phyloP scores from a whole-genome alignment of 2,797 vertebrate species.

The Sebastes nivosus region DNA sequence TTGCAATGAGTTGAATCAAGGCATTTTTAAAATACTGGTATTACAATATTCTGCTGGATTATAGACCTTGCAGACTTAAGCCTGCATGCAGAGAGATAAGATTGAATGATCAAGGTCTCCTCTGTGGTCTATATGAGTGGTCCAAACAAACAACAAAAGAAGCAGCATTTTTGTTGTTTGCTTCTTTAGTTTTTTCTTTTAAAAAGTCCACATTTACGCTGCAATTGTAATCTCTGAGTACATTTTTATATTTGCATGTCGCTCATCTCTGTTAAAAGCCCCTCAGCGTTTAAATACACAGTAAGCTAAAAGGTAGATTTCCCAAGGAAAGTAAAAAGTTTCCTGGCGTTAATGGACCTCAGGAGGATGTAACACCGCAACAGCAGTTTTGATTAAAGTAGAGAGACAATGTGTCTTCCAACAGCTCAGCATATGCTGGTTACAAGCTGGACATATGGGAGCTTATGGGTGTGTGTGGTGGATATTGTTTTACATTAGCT shows the following conservation, averaged over 20 bases:
- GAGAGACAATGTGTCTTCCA: conserved; percentile 3
- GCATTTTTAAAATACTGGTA: conserved; percentile 33
- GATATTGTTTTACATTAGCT: conserved; percentile 13
- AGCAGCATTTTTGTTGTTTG: conserved; percentile 15
- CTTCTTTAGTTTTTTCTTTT: background rate
- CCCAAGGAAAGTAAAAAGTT: background rate
- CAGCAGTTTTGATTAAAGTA: conserved; percentile 31
- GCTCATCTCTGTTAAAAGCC: background rate
- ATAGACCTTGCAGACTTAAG: conserved; percentile 33
- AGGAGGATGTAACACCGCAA: background rate
- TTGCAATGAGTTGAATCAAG: conserved; percentile 28
- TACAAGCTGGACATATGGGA: conserved; percentile 25
- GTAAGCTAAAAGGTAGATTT: conserved; percentile 2
- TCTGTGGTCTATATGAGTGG: conserved; percentile 10
- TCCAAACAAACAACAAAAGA: conserved; percentile 7
- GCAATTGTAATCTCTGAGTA: conserved; percentile 3
- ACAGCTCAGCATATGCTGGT: conserved; percentile 15
- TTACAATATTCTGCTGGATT: conserved; percentile 31
- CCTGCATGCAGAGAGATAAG: conserved; percentile 52
- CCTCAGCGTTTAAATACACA: background rate
- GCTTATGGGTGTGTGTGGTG: background rate
- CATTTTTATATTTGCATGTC: background rate
- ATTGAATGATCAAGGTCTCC: conserved; percentile 33
- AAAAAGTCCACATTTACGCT: background rate
- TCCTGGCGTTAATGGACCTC: conserved; percentile 11